These are phyloP conservation scores for Erithacus rubecula DNA, from an alignment of 2,797 vertebrate species.

Conservation along the genomic window DNA sequence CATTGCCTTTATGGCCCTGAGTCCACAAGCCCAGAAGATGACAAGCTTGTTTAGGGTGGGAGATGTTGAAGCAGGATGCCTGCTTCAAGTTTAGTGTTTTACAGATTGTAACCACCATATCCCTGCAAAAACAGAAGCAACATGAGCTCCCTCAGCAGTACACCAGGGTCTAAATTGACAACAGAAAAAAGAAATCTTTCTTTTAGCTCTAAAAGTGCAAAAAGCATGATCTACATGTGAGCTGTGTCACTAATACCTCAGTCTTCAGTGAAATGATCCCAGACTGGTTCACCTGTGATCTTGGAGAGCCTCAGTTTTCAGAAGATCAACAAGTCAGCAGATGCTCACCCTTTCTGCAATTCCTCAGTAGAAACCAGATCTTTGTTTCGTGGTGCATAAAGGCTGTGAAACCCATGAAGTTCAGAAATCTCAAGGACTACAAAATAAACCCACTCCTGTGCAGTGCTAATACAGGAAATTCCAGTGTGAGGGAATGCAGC, in stretches of 20 bases:
- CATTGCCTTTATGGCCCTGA: background rate
- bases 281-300: background rate
- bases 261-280: background rate
- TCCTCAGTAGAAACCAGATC: background rate
- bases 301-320: background rate
- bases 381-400: background rate
- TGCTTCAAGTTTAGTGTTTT: background rate
- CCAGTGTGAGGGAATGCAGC: conserved; percentile 19
- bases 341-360: background rate
- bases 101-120: background rate
- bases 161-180: background rate
- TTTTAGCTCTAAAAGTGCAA: background rate
- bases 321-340: background rate
- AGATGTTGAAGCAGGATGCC: background rate
- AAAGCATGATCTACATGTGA: background rate
- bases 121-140: background rate
- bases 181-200: background rate
- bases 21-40: background rate
- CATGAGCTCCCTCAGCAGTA: background rate
- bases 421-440: conserved; percentile 14
- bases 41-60: background rate
- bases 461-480: conserved; percentile 60
- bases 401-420: conserved; percentile 6
- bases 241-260: background rate
- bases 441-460: conserved; percentile 30